Percentiles rank a stretch among this genome's conserved stretches.
Conservation (phyloP, 1,140 invertebrate species). For the Maconellicoccus hirsutus region DNA sequence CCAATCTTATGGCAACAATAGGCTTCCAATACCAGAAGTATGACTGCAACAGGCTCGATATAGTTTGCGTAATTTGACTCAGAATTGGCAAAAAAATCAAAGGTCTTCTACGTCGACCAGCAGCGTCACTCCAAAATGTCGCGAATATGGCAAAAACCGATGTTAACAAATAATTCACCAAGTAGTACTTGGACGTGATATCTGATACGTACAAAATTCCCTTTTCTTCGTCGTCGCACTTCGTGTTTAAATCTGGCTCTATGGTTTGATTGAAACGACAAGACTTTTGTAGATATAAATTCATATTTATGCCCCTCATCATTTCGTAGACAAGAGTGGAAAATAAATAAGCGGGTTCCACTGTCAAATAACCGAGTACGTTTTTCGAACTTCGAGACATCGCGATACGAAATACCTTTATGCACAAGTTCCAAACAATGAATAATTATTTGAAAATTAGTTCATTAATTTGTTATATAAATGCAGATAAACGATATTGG, state of each 20-base stretch:
- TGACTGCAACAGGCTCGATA: conserved; percentile 23
- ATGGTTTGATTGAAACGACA: not conserved
- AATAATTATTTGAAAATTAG: no score
- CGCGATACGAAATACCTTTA: no score
- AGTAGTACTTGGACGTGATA: not conserved
- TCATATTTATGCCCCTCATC: not conserved
- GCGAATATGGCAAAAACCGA: conserved; percentile 31
- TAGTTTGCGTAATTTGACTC: conserved; percentile 25
- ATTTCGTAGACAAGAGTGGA: no score
- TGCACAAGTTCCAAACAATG: no score
- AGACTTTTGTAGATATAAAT: conserved; percentile 7
- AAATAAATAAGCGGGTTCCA: no score
- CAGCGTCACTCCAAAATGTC: conserved; percentile 30
- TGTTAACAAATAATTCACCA: not conserved
- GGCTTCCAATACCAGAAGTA: conserved; percentile 29
- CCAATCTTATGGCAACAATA: conserved; percentile 26
- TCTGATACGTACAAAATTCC: not conserved
- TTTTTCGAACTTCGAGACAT: no score
- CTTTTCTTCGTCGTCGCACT: not conserved
- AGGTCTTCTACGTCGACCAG: conserved; percentile 35
- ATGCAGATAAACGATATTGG: no score
- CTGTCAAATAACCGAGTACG: no score
- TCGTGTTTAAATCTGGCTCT: not conserved
- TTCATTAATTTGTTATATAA: no score
- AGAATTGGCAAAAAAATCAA: conserved; percentile 36